These are phyloP conservation scores for Calliphora vomitoria DNA, from an alignment of 2,888 invertebrate genomes.

Conservation along the genomic window DNA sequence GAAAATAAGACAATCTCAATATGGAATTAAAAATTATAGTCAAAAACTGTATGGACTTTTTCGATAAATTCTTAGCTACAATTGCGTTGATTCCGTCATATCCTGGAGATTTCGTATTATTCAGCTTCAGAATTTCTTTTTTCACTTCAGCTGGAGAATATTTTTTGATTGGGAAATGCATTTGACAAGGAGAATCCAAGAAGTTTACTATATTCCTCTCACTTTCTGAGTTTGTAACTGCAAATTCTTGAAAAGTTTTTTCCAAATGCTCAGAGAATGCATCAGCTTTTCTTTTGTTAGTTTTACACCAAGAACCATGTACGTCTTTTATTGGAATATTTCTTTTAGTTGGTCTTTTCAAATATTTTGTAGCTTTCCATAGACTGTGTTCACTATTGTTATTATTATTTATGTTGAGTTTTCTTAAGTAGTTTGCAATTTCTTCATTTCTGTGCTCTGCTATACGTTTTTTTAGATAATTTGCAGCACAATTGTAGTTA, in stretches of 20 bases:
- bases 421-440: not conserved
- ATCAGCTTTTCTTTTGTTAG: not conserved
- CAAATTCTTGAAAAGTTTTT: not conserved
- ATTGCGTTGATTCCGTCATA: not conserved
- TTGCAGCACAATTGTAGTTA: slow-evolving; percentile 22
- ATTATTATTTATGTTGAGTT: too few species aligned
- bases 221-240: not conserved
- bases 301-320: slow-evolving; percentile 29
- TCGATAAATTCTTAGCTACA: too few species aligned
- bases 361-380: not conserved
- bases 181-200: slow-evolving; percentile 34
- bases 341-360: slow-evolving; percentile 23
- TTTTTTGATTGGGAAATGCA: slow-evolving; percentile 26
- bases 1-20: not conserved
- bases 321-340: slow-evolving; percentile 24
- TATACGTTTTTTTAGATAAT: not conserved
- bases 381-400: slow-evolving; percentile 18
- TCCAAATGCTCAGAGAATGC: not conserved
- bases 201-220: slow-evolving; percentile 22
- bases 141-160: slow-evolving; percentile 18
- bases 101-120: slow-evolving; percentile 49
- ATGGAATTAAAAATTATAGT: not conserved
- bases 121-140: slow-evolving; percentile 24
- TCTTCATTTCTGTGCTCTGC: not conserved
- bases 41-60: not conserved